Conservation (phyloP, 2,888 invertebrate genomes). For the Epiperipatus broadwayi region DNA sequence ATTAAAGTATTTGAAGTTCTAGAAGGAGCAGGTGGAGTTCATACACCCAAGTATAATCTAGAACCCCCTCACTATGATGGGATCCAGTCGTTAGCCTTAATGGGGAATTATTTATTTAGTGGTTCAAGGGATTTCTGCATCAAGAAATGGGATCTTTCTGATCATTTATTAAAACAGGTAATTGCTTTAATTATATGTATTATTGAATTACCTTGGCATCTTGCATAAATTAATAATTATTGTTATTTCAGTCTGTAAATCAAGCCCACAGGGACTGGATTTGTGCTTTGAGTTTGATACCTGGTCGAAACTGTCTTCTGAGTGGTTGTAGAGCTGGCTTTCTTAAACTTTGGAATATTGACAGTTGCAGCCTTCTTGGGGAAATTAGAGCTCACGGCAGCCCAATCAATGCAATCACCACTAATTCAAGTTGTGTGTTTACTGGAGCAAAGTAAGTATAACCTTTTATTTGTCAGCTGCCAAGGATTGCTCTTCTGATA, state of each 20-base stretch:
- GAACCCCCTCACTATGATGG: slow-evolving; percentile 79
- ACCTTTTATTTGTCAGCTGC: no score
- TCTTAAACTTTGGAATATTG: slow-evolving; percentile 52
- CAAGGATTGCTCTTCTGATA: no score
- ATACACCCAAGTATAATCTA: slow-evolving; percentile 41
- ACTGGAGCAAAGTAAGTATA: slow-evolving; percentile 59
- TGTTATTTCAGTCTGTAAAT: slow-evolving; percentile 47
- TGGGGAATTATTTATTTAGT: slow-evolving; percentile 49
- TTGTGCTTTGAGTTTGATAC: slow-evolving; percentile 45
- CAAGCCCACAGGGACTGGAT: slow-evolving; percentile 76
- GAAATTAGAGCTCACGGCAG: slow-evolving; percentile 46
- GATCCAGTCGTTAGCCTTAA: slow-evolving; percentile 53
- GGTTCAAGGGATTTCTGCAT: slow-evolving; percentile 67
- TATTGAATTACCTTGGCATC: slow-evolving; percentile 11
- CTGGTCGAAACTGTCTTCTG: slow-evolving; percentile 38
- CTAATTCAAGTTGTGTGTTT: slow-evolving; percentile 44
- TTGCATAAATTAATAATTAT: not conserved
- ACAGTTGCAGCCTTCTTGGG: slow-evolving; percentile 42
- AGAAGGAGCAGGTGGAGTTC: slow-evolving; percentile 32
- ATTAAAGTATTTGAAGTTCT: slow-evolving; percentile 42
- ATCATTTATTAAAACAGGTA: slow-evolving; percentile 28
- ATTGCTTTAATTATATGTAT: slow-evolving; percentile 1
- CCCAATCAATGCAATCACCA: slow-evolving; percentile 46
- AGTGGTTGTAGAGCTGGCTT: slow-evolving; percentile 57
- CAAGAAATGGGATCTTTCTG: slow-evolving; percentile 54